A percentile compares a stretch with the other conserved stretches of the same genome.
Evolutionary conservation across 2,797 vertebrate species (phyloP).

Genomic region (Ispidina lecontei): DNA sequence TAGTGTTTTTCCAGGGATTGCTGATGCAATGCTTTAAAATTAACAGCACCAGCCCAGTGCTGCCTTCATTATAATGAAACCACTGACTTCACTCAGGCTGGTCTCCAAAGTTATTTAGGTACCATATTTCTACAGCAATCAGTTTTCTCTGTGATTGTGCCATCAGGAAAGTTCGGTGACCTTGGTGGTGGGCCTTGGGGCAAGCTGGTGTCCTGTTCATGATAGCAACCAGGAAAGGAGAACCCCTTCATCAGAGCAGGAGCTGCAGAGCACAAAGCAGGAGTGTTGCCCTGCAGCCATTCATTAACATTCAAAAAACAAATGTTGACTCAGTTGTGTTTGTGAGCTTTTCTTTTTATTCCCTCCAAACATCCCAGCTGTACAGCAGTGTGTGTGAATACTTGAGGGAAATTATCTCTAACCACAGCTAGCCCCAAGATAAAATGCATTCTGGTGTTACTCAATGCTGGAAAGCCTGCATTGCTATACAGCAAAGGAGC

Average conservation of each 20-base stretch:
- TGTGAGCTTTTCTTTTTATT: constrained; percentile 47
- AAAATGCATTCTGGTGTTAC: neutral
- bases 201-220: neutral
- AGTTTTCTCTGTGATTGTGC: neutral
- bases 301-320: constrained; percentile 38
- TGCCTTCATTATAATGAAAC: neutral
- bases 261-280: neutral
- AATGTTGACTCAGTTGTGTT: constrained; percentile 4
- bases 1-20: neutral
- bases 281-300: neutral
- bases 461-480: neutral
- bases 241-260: neutral
- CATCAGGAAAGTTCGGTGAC: rapidly evolving
- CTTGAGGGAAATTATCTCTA: constrained; percentile 20
- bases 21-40: neutral
- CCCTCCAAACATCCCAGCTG: constrained; percentile 45
- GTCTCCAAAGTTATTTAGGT: neutral
- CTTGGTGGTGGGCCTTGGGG: neutral
- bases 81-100: neutral
- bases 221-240: neutral
- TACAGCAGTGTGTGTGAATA: neutral
- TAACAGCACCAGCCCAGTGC: neutral
- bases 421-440: neutral
- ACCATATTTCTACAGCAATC: neutral
- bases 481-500: neutral